These are phyloP conservation scores for Alentia gelatinosa DNA, from an alignment of 2,888 invertebrate species.

Conservation along the genomic window DNA sequence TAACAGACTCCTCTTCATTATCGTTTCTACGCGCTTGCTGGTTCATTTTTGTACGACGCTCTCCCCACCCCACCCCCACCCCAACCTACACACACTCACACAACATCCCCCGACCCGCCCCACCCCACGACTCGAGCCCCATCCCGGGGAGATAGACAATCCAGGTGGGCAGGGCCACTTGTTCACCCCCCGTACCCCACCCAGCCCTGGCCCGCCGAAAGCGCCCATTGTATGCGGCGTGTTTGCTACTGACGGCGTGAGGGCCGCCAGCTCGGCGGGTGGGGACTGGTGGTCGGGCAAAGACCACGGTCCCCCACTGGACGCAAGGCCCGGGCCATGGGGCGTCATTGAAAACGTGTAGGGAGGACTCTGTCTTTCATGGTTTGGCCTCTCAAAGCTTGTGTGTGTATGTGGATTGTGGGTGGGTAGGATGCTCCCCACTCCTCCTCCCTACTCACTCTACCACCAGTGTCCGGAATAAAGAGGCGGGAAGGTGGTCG, in stretches of 20 bases:
- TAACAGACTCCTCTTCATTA: not conserved
- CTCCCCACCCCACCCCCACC: not conserved
- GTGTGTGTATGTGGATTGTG: too few relatives aligned
- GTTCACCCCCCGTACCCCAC: not conserved
- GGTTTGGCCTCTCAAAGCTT: not conserved
- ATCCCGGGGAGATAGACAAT: too few relatives aligned
- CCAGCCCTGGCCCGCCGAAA: too few relatives aligned
- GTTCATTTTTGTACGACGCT: not conserved
- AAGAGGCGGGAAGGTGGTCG: not conserved
- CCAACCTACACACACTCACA: not conserved
- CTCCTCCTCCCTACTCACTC: not conserved
- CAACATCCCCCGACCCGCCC: too few relatives aligned
- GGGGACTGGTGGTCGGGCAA: slow-evolving; percentile 3
- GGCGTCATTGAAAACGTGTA: not conserved
- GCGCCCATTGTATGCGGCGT: not conserved
- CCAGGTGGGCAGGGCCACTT: not conserved
- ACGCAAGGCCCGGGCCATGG: not conserved
- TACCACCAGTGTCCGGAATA: not conserved
- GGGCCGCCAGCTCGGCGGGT: not conserved
- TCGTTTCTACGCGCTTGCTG: not conserved
- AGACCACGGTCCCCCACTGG: not conserved
- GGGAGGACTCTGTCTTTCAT: not conserved
- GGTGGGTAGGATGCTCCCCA: too few relatives aligned
- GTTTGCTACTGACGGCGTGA: not conserved
- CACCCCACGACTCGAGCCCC: too few relatives aligned